Base-by-base conservation (phyloP, 2,888 invertebrate genomes). In the Diaprepes abbreviatus region DNA sequence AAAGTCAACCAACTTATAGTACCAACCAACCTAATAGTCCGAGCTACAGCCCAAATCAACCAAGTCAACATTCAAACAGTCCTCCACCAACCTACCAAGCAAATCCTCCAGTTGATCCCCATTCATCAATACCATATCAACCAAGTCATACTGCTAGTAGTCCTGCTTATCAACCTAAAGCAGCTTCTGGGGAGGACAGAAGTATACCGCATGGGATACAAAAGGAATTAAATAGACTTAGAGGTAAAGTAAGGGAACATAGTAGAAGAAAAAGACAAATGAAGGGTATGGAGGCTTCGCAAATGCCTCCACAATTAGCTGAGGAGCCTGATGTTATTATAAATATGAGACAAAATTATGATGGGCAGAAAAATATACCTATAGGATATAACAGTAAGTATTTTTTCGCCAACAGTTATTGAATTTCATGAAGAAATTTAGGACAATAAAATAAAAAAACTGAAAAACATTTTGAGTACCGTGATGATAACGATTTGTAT, bases 121-220 rank as follows among this genome's bases (percentile, higher is more conserved):
- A 31, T 16, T 19, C 33, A 17, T 10, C 19, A 21, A 36, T 35
- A 54, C 16, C 12, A 19, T 33, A 28, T 24, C 21, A 60, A 19
- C 14, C 65, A 5, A 57, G 38, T 36, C 16, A 40, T 3, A 31
- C 31, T 7, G 6, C 16, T 19, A 59, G 33, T 43, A 17, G 10
- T 45, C 16, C 45, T 28, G 31, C 55, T 6, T 48, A 64, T 45
- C 60, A 48, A 70, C 55, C 66, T 1, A 55, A 57, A 31, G 35
- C 21, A 19, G 12, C 62, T 45, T n/a, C 35, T 3, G 24, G 7
- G 1, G 55, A 45, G 16, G 45, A 36, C 19, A 17, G 16, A 19
- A 55, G 33, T 4, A 43, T 55, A 5, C 24, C 55, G 2, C 38
- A 19, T 38, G 36, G 6, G 4, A 5, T 14, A 6, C 10, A 9